These are phyloP conservation scores for Drosophila prolongata DNA, from an alignment of 2,888 invertebrate genomes.

Conservation along the genomic window DNA sequence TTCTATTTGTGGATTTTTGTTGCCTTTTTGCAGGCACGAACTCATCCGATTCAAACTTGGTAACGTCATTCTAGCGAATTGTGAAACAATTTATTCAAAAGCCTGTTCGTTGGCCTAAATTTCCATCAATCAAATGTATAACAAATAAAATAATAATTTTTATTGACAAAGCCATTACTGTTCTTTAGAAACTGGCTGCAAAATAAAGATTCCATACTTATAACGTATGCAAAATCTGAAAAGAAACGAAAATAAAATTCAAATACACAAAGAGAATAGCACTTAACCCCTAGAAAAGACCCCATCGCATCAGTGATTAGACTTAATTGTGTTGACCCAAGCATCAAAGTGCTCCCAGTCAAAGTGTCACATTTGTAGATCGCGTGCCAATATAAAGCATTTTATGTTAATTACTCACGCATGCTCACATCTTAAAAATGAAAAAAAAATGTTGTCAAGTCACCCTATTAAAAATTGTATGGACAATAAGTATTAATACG, in stretches of 20 bases:
- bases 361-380: conserved; percentile 49
- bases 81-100: conserved; percentile 1
- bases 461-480: too few relatives aligned
- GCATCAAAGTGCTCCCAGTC: conserved; percentile 36
- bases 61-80: conserved; percentile 32
- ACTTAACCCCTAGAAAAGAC: conserved; percentile 58
- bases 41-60: conserved; percentile 9
- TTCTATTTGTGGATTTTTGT: conserved; percentile 24
- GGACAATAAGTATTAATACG: neutral
- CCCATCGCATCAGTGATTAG: conserved; percentile 51
- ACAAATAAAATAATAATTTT: conserved; percentile 1
- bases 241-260: neutral
- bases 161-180: neutral
- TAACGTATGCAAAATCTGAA: neutral
- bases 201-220: neutral
- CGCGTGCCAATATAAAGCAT: conserved; percentile 50
- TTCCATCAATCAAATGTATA: conserved; percentile 6
- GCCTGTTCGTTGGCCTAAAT: neutral
- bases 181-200: neutral
- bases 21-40: conserved; percentile 34
- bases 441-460: neutral
- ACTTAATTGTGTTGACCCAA: conserved; percentile 49
- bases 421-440: neutral
- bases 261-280: conserved; percentile 19
- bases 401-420: conserved; percentile 30